These are phyloP conservation scores for Epirrhoe alternata DNA, from an alignment of 2,888 invertebrate species.

Conservation along the genomic window DNA sequence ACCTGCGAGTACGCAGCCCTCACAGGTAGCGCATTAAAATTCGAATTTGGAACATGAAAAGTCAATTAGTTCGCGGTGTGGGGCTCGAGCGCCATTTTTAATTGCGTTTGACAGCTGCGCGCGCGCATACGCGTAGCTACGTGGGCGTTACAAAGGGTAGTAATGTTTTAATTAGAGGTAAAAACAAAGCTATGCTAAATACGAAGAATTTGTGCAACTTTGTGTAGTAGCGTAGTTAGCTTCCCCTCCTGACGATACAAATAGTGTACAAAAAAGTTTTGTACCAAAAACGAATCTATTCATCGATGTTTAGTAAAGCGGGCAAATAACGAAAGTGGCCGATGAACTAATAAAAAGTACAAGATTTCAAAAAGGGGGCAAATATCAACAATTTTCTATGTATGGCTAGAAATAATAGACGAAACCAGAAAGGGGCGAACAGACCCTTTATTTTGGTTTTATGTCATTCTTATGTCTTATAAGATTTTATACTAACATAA, in stretches of 20 bases:
- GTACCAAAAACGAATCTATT: no score
- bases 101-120: slow-evolving; percentile 75
- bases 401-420: no score
- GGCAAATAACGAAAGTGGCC: no score
- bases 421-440: no score
- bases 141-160: slow-evolving; percentile 59
- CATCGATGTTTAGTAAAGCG: no score
- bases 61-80: slow-evolving; percentile 78
- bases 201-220: slow-evolving; percentile 5
- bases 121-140: slow-evolving; percentile 55
- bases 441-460: no score
- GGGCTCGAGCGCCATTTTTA: slow-evolving; percentile 74
- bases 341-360: no score
- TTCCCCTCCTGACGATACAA: neutral
- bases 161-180: slow-evolving; percentile 51
- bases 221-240: neutral
- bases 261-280: no score
- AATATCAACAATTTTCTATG: no score
- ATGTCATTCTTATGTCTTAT: no score
- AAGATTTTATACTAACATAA: no score
- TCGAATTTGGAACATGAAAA: slow-evolving; percentile 77
- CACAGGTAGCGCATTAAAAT: slow-evolving; percentile 62
- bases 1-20: slow-evolving; percentile 48
- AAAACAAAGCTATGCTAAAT: slow-evolving; percentile 24
- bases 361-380: no score